Base-by-base conservation (phyloP, 1,140 invertebrate species). In the Drosophila bocki region DNA sequence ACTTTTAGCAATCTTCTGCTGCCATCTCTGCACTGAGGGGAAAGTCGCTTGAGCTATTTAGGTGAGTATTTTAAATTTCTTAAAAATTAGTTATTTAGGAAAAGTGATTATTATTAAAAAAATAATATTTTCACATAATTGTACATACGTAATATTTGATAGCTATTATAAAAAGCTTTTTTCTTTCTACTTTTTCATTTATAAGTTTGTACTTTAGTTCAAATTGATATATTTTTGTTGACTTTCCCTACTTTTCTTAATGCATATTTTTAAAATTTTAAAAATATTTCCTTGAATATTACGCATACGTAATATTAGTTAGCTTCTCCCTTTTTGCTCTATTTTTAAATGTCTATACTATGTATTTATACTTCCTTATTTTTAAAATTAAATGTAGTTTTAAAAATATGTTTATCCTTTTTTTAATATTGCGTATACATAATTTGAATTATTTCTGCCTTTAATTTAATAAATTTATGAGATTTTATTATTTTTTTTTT, bases 1-100 rank as follows among this genome's bases (percentile, higher is more conserved):
- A 59, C 62, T 53, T 51, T 22, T 35, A 44, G 37, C 48, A 42
- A 71, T 72, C 69, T 72, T 5, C 44, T 13, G 13, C 45, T 50
- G 32, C 45, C 67, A 50, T 72, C 69, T 37, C 3, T 29, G 39
- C 67, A 70, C 67, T 54, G 67, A 13, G 19, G 11, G 1, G 35
- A 70, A 45, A 37, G 51, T 17, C 2, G 8, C 2, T 29, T 13
- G 7, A 42, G 53, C 51, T 22, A 22, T 22, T 54, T 53, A 7
- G 12, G 29, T 1, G n/a, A 15, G n/a, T 19, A 19, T 41, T 33
- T 35, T 22, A n/a, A 32, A 50, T 32, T 11, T n/a, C n/a, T 44
- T 17, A n/a, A 39, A 37, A 9, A 22, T 1, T 15, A 11, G 6
- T 9, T 2, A 37, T 7, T 19, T 32, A 3, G 2, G 5, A 11